Base-by-base conservation (phyloP, 23 tunicate species). In the Halocynthia roretzi region DNA sequence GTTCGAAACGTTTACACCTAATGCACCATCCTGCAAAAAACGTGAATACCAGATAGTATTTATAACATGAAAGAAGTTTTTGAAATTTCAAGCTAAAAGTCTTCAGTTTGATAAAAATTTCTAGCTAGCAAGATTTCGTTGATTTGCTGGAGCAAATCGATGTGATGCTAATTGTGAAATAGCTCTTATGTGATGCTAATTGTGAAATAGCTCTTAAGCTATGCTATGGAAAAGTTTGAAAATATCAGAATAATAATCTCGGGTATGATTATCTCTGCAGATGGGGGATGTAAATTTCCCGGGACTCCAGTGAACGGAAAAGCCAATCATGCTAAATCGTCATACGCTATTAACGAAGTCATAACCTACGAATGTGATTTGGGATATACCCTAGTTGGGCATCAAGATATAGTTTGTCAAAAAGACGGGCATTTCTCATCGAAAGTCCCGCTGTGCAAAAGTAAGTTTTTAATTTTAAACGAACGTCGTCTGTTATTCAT, bases 311-410 rank as follows among this genome's bases (percentile, higher is more conserved):
- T 40, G 14, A 80, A 80, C 58, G 83, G 83, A 15, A 40, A 51
- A 40, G 56, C 21, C 8, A 67, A 48, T 5, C 73, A 75, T 0
- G 12, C 61, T 6, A 68, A 68, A 52, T 62, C 63, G 12, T 68
- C 56, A n/a, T 80, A 80, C 60, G 58, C 40, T 7, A 23, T 80
- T 5, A 76, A 76, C 6, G 64, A 67, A 23, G 50, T 21, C 9
- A 62, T 80, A 50, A 20, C 73, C 8, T 80, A 68, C 54, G 18
- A 48, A 44, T 80, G 83, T 55, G 64, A 80, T 57, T 52, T 19
- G 53, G 83, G 83, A 8, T 80, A 66, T 68, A 17, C n/a, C n/a
- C 48, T 80, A 51, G 75, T n/a, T 7, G 83, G 83, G 8, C 12
- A n/a, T 14, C 56, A 53, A 21, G 4, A 48, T 62, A 5, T 6